phyloP scores from a whole-genome alignment of 2,888 invertebrate genomes.

The Monoplex corrugatus region DNA sequence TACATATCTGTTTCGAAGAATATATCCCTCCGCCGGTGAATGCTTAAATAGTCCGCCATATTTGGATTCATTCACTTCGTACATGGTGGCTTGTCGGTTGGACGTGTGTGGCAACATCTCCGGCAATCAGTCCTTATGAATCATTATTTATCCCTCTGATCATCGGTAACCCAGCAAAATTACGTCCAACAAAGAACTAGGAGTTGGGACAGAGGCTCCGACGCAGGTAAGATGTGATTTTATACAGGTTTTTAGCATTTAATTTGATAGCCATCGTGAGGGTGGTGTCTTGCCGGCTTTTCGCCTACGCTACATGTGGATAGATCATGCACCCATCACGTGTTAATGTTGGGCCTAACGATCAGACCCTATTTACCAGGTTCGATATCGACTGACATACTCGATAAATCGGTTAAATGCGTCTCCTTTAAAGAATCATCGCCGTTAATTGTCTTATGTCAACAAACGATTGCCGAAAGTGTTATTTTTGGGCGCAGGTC shows the following conservation, averaged over 20 bases:
- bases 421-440: background rate
- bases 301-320: conserved; percentile 1
- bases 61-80: conserved; percentile 39
- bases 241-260: background rate
- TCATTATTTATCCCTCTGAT: conserved; percentile 53
- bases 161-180: conserved; percentile 71
- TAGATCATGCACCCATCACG: conserved; percentile 9
- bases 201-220: conserved; percentile 68
- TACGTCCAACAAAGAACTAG: conserved; percentile 71
- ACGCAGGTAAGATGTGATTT: conserved; percentile 64
- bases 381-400: background rate
- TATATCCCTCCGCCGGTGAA: background rate
- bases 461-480: no score
- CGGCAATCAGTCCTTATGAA: conserved; percentile 25
- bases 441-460: no score
- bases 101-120: conserved; percentile 12
- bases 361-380: no score
- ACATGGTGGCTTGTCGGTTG: conserved; percentile 23
- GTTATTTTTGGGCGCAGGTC: no score
- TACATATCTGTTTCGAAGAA: background rate
- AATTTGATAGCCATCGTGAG: background rate
- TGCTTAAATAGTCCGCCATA: conserved; percentile 45
- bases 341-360: no score
- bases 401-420: background rate
- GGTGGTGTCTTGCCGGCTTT: background rate